A percentile compares a stretch with the other conserved stretches of the same genome.
Evolutionary conservation across 64 coral and sea anemone species (phyloP).

Genomic region (Dendrophyllia cribrosa): DNA sequence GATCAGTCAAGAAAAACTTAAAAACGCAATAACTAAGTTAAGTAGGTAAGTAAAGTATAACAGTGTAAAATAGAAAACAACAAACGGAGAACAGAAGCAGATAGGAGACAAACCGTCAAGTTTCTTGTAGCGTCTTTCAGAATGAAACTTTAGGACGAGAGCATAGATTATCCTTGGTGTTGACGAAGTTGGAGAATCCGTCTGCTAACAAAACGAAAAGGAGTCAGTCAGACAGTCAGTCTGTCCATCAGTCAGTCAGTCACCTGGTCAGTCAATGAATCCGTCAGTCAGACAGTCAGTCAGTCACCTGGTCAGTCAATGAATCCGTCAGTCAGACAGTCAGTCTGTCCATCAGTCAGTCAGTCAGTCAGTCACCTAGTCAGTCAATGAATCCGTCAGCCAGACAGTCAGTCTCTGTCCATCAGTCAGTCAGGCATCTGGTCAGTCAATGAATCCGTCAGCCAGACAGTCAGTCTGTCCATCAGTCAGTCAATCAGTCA

Average conservation of each 20-base stretch:
- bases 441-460: neutral
- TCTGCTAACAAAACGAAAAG: slow-evolving; percentile 23
- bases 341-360: neutral
- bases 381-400: neutral
- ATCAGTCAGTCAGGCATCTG: neutral
- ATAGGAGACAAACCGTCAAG: slow-evolving; percentile 52
- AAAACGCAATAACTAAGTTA: neutral
- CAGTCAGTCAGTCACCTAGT: neutral
- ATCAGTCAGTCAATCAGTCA: neutral
- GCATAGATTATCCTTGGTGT: slow-evolving; percentile 65
- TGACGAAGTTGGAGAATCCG: neutral
- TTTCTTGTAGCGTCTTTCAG: slow-evolving; percentile 69
- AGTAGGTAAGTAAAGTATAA: neutral
- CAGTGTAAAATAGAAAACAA: no score
- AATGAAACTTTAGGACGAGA: slow-evolving; percentile 77
- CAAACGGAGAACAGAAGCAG: neutral
- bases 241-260: neutral
- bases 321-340: neutral
- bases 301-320: neutral
- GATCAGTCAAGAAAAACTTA: neutral
- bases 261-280: neutral
- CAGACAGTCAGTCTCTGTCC: neutral
- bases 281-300: neutral
- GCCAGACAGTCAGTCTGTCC: neutral
- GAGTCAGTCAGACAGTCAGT: neutral